Percentiles rank a stretch among this genome's conserved stretches.
These are phyloP conservation scores for Rana temporaria DNA, from an alignment of 2,113 vertebrate genomes.

Conservation along the genomic window DNA sequence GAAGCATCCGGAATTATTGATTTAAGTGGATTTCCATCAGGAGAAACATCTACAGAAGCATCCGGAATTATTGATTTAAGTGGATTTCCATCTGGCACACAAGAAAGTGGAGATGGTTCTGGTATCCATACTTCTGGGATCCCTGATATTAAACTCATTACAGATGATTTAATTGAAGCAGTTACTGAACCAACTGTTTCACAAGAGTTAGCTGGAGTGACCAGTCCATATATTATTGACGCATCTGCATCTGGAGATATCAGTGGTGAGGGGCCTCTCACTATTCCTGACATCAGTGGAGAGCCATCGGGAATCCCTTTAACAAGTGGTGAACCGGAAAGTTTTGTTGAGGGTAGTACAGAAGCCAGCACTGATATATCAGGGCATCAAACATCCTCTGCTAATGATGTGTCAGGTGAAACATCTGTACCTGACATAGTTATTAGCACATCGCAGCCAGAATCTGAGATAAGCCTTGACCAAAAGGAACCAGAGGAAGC, in stretches of 20 bases:
- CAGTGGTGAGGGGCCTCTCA: conserved; percentile 64
- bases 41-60: conserved; percentile 67
- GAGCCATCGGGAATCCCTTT: conserved; percentile 63
- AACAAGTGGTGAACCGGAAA: conserved; percentile 54
- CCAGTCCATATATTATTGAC: conserved; percentile 64
- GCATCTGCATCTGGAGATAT: conserved; percentile 64
- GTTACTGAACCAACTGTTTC: conserved; percentile 68
- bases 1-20: conserved; percentile 68
- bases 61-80: conserved; percentile 68
- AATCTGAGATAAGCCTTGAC: conserved; percentile 63
- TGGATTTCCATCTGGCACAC: conserved; percentile 69
- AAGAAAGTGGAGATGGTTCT: conserved; percentile 71
- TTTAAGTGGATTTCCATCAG: conserved; percentile 70
- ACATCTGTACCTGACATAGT: conserved; percentile 57
- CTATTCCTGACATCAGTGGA: conserved; percentile 65
- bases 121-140: conserved; percentile 69
- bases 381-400: conserved; percentile 19
- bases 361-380: conserved; percentile 62
- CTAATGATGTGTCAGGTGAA: conserved; percentile 62
- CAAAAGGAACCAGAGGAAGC: conserved; percentile 64
- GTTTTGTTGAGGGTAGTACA: conserved; percentile 63
- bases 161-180: conserved; percentile 72
- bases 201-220: conserved; percentile 76
- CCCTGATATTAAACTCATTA: conserved; percentile 73
- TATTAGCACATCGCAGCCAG: conserved; percentile 64